These are phyloP conservation scores for Alviniconcha strummeri DNA, from an alignment of 2,888 invertebrate species.

Conservation along the genomic window DNA sequence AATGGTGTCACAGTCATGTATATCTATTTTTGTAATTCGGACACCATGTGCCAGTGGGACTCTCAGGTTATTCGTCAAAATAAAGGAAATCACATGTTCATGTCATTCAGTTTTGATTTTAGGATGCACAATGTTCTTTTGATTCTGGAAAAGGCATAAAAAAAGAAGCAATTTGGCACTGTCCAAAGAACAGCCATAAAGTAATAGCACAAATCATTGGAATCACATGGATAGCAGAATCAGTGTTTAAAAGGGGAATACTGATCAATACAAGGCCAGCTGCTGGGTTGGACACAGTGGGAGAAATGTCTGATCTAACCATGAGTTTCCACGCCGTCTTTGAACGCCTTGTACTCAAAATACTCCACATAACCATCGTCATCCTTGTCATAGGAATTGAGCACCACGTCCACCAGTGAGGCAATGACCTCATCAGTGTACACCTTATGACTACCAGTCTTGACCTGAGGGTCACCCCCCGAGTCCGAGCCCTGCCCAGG, in stretches of 20 bases:
- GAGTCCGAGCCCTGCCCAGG: neutral
- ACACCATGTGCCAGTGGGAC: no score
- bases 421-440: conserved; percentile 56
- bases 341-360: conserved; percentile 59
- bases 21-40: no score
- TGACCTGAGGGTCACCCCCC: neutral
- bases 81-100: neutral
- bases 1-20: no score
- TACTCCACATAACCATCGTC: conserved; percentile 64
- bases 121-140: neutral
- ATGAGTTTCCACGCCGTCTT: conserved; percentile 19
- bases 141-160: no score
- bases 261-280: no score
- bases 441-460: neutral
- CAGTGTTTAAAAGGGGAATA: no score
- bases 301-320: no score
- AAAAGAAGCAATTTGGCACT: no score
- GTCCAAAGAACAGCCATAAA: no score
- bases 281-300: no score
- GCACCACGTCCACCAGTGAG: conserved; percentile 61
- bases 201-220: no score
- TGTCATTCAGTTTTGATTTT: neutral
- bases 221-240: no score
- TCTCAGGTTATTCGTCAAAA: neutral
- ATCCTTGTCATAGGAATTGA: conserved; percentile 60